Evolutionary conservation across 2,797 vertebrate species (phyloP).

Genomic region (Gymnodraco acuticeps): DNA sequence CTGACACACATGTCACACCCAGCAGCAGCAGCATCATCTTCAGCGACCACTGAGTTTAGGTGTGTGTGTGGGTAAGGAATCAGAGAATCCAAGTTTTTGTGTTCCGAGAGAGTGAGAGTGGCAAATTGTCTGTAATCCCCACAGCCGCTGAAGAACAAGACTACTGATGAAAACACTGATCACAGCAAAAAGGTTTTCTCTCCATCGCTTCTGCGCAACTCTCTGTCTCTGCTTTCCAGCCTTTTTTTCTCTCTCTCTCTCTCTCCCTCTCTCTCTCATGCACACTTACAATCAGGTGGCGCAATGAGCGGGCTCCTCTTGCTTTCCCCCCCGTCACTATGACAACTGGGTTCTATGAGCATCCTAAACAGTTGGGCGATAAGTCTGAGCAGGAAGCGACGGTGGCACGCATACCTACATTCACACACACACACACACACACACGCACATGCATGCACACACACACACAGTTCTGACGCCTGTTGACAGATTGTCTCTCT

Average conservation of each 20-base stretch:
- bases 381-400: conserved; percentile 29
- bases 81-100: conserved; percentile 42
- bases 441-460: conserved; percentile 53
- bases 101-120: conserved; percentile 30
- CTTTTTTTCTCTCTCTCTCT: conserved; percentile 38
- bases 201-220: conserved; percentile 76
- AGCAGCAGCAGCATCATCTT: conserved; percentile 48
- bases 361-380: conserved; percentile 68
- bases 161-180: conserved; percentile 75
- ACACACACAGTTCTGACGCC: conserved; percentile 50
- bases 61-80: conserved; percentile 20
- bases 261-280: conserved; percentile 42
- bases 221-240: conserved; percentile 62
- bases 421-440: background rate
- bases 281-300: conserved; percentile 77
- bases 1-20: conserved; percentile 50
- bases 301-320: conserved; percentile 73
- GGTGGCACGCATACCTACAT: no score
- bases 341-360: conserved; percentile 83
- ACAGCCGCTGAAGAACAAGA: conserved; percentile 59
- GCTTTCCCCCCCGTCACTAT: conserved; percentile 84
- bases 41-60: conserved; percentile 33
- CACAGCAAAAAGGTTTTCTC: conserved; percentile 73
- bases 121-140: conserved; percentile 59
- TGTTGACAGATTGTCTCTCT: conserved; percentile 50